Percentiles rank a stretch among this genome's conserved stretches.
Evolutionary conservation across 2,113 vertebrate genomes (phyloP).

Genomic region (Arenaria interpres): DNA sequence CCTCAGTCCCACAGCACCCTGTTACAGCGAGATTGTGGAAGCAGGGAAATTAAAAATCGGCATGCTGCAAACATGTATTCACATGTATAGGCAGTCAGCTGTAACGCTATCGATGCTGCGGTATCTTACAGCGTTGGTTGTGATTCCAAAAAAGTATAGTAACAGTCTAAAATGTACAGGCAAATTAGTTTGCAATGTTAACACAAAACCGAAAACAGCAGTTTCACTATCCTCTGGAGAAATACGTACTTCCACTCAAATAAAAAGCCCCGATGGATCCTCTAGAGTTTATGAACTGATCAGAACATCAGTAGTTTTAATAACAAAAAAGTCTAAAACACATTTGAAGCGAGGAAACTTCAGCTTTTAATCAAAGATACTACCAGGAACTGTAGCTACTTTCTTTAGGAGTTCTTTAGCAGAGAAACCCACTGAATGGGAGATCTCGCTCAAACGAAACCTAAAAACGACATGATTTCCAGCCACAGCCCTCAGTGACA

Average conservation of each 20-base stretch:
- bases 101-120: not conserved
- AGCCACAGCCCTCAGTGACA: not conserved
- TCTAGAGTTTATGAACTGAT: not conserved
- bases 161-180: not conserved
- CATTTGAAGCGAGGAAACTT: not conserved
- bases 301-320: not conserved
- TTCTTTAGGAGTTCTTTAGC: not conserved
- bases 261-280: not conserved
- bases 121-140: not conserved
- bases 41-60: not conserved
- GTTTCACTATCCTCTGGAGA: not conserved
- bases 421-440: not conserved
- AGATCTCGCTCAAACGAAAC: constrained; percentile 23
- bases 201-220: not conserved
- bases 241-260: not conserved
- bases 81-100: not conserved
- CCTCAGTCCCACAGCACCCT: not conserved
- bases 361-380: not conserved
- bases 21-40: not conserved
- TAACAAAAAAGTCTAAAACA: not conserved
- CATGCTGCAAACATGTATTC: not conserved
- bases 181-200: not conserved
- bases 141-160: not conserved
- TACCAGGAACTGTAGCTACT: not conserved
- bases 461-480: not conserved